A percentile compares a stretch with the other conserved stretches of the same genome.
These are phyloP conservation scores for Caenorhabditis zanzibari DNA, from an alignment of 2,888 invertebrate genomes.

Conservation along the genomic window DNA sequence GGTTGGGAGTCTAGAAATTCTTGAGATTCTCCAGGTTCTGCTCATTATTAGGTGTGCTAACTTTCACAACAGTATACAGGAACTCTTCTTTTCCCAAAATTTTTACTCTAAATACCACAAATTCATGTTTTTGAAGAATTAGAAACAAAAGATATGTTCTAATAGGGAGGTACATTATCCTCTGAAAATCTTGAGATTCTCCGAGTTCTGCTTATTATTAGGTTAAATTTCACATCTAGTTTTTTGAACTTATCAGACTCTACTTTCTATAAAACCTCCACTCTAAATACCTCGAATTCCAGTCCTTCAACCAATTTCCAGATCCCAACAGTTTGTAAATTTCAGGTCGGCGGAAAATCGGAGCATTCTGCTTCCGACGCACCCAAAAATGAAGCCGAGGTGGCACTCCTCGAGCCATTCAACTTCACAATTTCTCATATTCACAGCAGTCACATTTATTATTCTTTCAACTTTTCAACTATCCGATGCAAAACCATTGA, in stretches of 20 bases:
- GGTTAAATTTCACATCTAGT: too few relatives aligned
- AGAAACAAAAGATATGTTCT: too few relatives aligned
- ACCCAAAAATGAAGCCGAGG: conserved; percentile 61
- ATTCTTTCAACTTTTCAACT: not conserved
- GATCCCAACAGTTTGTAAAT: not conserved
- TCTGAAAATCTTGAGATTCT: too few relatives aligned
- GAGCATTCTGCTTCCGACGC: not conserved
- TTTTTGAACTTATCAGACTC: too few relatives aligned
- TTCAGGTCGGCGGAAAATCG: conserved; percentile 23
- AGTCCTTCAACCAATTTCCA: not conserved
- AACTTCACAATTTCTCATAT: conserved; percentile 52
- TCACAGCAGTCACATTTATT: conserved; percentile 4
- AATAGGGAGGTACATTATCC: too few relatives aligned
- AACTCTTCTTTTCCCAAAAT: not conserved
- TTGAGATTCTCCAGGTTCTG: too few relatives aligned
- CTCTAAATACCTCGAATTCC: too few relatives aligned
- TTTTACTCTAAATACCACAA: not conserved
- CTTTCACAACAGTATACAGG: too few relatives aligned
- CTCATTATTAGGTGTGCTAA: too few relatives aligned
- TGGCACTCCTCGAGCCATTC: conserved; percentile 55
- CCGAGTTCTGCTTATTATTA: too few relatives aligned
- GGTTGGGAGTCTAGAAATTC: too few relatives aligned
- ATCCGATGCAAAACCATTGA: conserved; percentile 59
- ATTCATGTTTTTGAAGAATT: not conserved
- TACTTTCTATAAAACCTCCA: not conserved